Conservation (phyloP, 2,888 invertebrate genomes). For the Athalia rosae region DNA sequence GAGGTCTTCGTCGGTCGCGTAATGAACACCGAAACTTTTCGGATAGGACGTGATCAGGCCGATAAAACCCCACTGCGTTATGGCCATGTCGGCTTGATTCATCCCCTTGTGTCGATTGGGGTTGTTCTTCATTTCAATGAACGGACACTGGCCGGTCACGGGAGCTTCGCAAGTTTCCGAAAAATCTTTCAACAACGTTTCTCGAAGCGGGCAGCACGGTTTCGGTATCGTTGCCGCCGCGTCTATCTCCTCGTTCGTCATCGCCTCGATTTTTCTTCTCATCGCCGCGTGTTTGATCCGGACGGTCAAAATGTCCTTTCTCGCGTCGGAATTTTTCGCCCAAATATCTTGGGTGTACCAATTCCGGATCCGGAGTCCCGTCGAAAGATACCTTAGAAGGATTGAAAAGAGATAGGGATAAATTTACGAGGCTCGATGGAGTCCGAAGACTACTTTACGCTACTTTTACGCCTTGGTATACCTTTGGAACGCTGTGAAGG, state of each 20-base stretch:
- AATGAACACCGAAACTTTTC: slow-evolving; percentile 68
- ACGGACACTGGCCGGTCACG: slow-evolving; percentile 58
- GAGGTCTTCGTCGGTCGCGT: slow-evolving; percentile 72
- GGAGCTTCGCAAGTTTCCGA: slow-evolving; percentile 54
- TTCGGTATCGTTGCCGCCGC: slow-evolving; percentile 52
- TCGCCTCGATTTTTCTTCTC: slow-evolving; percentile 59
- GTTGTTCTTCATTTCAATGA: slow-evolving; percentile 36
- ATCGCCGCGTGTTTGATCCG: slow-evolving; percentile 71
- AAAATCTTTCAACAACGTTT: slow-evolving; percentile 57
- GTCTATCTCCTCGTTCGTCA: slow-evolving; percentile 55
- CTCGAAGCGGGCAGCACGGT: slow-evolving; percentile 55
- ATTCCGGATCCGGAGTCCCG: slow-evolving; percentile 71
- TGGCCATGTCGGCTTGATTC: slow-evolving; percentile 75
- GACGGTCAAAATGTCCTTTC: slow-evolving; percentile 72
- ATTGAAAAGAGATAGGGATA: not conserved
- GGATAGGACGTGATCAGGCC: slow-evolving; percentile 74
- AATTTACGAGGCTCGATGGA: too few species aligned
- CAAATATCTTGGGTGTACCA: slow-evolving; percentile 76
- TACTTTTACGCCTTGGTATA: slow-evolving; percentile 19
- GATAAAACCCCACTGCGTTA: slow-evolving; percentile 76
- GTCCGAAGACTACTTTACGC: not conserved
- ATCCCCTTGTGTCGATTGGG: slow-evolving; percentile 56
- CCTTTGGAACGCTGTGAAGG: slow-evolving; percentile 72
- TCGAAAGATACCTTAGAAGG: slow-evolving; percentile 73
- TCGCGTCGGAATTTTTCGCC: slow-evolving; percentile 70